Base-by-base conservation (phyloP, 2,113 vertebrate species). In the Scomber japonicus region DNA sequence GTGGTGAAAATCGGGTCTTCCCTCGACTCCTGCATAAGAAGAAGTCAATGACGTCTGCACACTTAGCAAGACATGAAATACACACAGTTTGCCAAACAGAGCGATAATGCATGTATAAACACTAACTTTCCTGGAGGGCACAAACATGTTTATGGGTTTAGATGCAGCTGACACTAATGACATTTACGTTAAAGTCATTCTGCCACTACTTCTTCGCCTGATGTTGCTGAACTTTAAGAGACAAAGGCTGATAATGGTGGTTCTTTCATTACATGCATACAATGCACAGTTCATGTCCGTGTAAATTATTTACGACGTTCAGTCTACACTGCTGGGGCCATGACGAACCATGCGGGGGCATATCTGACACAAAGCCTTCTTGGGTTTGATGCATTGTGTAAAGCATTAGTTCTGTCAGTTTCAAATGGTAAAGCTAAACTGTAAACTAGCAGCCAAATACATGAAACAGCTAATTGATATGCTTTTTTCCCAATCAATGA, bases 221-320 rank as follows among this genome's bases (percentile, higher is more conserved):
- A 46, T 16, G 27, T 14, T 15, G 21, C 27, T 46, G 45, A 61
- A 54, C 55, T 69, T 21, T 63, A 46, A 69, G 10, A 6, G 46
- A 11, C 15, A 44, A 27, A 67, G 45, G 4, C 2, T 11, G 4
- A 63, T 9, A 75, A 61, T 2, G 45, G 35, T 9, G 45, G 45
- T 27, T 8, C 55, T 31, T 21, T 70, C 44, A 67, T 44, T 0
- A 3, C 19, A 14, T 71, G 59, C 54, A 24, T 44, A 1, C 2
- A 59, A 15, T 31, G 15, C 11, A 50, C 44, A 56, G 30, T 51
- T 69, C 60, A 56, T 15, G 48, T 57, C n/a, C 44, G 2, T 12
- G 78, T 78, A 3, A 91, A 91, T 83, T 80, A 90, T 91, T 90
- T 55, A 85, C 16, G 9, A 65, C 49, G 27, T 46, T 8, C 49